phyloP scores from a whole-genome alignment of 2,113 vertebrate genomes.

The Lophotis ruficrista region DNA sequence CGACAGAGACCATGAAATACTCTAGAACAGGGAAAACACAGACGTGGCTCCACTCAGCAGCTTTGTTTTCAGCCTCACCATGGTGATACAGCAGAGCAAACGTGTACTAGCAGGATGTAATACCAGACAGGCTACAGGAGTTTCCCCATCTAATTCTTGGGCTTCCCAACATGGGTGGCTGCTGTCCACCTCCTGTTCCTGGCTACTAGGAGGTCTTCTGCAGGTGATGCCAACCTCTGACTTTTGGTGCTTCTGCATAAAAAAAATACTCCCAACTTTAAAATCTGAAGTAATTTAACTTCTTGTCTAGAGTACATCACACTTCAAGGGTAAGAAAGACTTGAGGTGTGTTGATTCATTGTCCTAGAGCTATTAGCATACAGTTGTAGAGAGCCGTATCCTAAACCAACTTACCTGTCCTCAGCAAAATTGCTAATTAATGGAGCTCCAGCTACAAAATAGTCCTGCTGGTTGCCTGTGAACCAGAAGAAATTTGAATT shows the following conservation, averaged over 20 bases:
- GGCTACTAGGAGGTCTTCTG: background rate
- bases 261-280: background rate
- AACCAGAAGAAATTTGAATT: background rate
- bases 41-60: background rate
- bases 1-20: background rate
- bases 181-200: background rate
- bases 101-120: background rate
- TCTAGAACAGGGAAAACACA: background rate
- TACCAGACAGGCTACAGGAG: too few relatives aligned
- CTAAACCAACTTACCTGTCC: background rate
- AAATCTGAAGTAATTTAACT: background rate
- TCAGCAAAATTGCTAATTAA: background rate
- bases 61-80: background rate
- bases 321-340: background rate
- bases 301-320: background rate
- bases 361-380: background rate
- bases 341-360: background rate
- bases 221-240: background rate
- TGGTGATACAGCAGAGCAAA: background rate
- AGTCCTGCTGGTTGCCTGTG: background rate
- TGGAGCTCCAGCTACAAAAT: background rate
- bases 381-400: background rate
- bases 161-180: rapidly evolving
- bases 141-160: background rate
- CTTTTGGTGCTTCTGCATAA: background rate